phyloP scores from a whole-genome alignment of 2,888 invertebrate genomes.

The Andricus curvator region DNA sequence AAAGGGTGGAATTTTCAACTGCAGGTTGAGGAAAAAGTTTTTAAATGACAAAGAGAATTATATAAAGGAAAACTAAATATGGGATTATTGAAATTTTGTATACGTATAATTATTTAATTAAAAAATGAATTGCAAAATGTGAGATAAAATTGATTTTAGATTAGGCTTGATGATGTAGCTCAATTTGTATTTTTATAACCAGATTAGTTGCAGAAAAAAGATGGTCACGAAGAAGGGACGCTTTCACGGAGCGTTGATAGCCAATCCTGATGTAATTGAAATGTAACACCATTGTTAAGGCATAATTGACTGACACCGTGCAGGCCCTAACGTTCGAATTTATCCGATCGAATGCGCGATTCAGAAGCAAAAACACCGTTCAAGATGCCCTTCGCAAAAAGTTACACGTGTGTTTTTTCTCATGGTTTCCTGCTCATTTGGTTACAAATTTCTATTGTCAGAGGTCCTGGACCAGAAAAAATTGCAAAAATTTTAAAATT shows the following conservation, averaged over 20 bases:
- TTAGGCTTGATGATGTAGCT: not conserved
- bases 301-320: conserved; percentile 75
- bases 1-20: not conserved
- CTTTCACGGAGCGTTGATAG: conserved; percentile 54
- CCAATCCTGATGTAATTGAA: conserved; percentile 73
- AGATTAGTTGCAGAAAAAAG: conserved; percentile 23
- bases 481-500: not conserved
- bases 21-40: not conserved
- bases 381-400: conserved; percentile 68
- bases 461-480: not conserved
- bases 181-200: not conserved
- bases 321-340: conserved; percentile 52
- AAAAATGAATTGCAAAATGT: not conserved
- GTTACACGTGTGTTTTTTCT: conserved; percentile 16
- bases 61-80: not conserved
- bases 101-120: not conserved
- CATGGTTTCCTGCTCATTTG: not conserved
- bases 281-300: conserved; percentile 75
- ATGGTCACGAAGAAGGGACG: conserved; percentile 50
- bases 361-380: conserved; percentile 69
- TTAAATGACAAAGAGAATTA: not conserved
- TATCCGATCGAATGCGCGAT: conserved; percentile 64
- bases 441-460: not conserved
- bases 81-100: not conserved
- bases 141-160: not conserved